Evolutionary conservation across 2,113 vertebrate genomes (phyloP).

Genomic region (Cyprinus carpio): DNA sequence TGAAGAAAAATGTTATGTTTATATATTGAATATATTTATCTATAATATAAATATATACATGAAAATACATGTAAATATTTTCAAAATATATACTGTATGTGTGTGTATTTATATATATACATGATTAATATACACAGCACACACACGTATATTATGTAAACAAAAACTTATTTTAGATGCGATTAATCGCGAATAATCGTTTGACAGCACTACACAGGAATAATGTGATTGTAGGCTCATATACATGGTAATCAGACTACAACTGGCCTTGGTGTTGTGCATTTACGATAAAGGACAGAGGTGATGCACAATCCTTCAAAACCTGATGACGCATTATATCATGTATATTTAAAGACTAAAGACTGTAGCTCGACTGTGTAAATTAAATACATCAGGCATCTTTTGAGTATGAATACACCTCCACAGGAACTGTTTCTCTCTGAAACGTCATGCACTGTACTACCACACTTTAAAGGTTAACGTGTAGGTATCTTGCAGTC

Average conservation of each 20-base stretch:
- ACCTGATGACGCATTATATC: not conserved
- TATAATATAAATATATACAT: no score
- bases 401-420: not conserved
- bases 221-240: not conserved
- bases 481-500: not conserved
- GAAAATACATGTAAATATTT: no score
- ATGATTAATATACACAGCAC: no score
- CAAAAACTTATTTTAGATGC: no score
- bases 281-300: not conserved
- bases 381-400: not conserved
- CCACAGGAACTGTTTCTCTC: not conserved
- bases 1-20: no score
- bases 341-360: not conserved
- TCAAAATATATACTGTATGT: no score
- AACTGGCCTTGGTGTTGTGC: not conserved
- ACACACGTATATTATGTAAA: no score
- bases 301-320: not conserved
- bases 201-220: no score
- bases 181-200: no score
- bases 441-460: not conserved
- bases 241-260: not conserved
- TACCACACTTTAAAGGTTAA: conserved; percentile 14
- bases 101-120: no score
- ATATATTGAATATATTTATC: no score
- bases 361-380: not conserved